A percentile compares a stretch with the other conserved stretches of the same genome.
phyloP scores from a whole-genome alignment of 2,888 invertebrate genomes.

The Mycalesis mineus region DNA sequence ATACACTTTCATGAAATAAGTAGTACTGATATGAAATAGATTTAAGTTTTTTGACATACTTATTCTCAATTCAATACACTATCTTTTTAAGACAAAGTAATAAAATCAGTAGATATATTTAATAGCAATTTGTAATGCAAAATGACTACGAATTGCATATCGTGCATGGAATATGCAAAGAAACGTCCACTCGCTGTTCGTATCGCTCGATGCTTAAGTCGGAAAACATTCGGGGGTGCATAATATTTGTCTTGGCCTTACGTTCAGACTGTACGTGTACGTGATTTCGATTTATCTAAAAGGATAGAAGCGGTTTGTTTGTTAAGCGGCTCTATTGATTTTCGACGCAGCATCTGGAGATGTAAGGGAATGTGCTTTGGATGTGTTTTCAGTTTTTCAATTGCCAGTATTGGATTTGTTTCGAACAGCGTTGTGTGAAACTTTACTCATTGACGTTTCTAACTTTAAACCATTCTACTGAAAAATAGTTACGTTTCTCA shows the following conservation, averaged over 20 bases:
- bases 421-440: neutral
- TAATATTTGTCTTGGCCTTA: constrained; percentile 36
- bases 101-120: too few relatives aligned
- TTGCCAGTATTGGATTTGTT: neutral
- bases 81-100: too few relatives aligned
- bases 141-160: too few relatives aligned
- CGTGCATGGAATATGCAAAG: neutral
- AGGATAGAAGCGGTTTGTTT: constrained; percentile 26
- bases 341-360: constrained; percentile 12
- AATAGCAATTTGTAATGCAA: neutral
- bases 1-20: too few relatives aligned
- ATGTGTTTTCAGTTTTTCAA: neutral
- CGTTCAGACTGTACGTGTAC: constrained; percentile 28
- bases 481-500: too few relatives aligned
- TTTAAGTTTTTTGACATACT: too few relatives aligned
- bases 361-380: neutral
- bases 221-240: constrained; percentile 35
- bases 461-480: too few relatives aligned
- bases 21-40: too few relatives aligned
- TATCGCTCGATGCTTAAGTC: constrained; percentile 17
- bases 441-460: neutral
- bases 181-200: neutral
- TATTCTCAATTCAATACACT: too few relatives aligned
- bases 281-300: constrained; percentile 31
- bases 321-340: constrained; percentile 25